phyloP scores from a whole-genome alignment of 37 sponge, comb jelly and placozoan genomes.

The Tethya wilhelma region DNA sequence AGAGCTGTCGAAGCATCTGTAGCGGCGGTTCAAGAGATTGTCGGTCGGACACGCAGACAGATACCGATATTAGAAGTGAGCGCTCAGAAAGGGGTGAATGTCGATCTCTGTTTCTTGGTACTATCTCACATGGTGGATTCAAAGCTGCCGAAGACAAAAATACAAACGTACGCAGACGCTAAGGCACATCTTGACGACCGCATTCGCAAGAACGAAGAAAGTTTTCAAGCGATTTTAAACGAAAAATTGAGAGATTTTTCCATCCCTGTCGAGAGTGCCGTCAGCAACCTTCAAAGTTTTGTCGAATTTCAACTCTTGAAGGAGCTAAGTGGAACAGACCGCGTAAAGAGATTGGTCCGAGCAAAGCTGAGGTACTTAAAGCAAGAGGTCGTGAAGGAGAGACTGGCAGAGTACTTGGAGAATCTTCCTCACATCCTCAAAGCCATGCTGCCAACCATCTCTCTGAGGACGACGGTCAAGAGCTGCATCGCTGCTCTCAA shows the following conservation, averaged over 20 bases:
- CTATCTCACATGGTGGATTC: conserved; percentile 57
- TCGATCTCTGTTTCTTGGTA: conserved; percentile 53
- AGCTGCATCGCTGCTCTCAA: neutral
- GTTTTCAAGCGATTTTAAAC: conserved; percentile 42
- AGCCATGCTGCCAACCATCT: conserved; percentile 28
- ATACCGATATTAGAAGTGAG: conserved; percentile 66
- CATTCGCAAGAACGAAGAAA: conserved; percentile 7
- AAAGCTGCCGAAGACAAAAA: conserved; percentile 21
- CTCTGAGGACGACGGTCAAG: conserved; percentile 3
- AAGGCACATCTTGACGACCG: conserved; percentile 23
- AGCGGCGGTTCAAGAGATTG: conserved; percentile 19
- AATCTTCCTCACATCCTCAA: conserved; percentile 17
- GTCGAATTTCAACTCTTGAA: conserved; percentile 27
- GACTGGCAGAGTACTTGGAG: conserved; percentile 18
- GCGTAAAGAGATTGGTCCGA: conserved; percentile 23
- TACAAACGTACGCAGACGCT: conserved; percentile 36
- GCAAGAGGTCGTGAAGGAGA: conserved; percentile 13
- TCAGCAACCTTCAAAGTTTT: neutral
- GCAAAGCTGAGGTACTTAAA: conserved; percentile 38
- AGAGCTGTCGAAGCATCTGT: neutral
- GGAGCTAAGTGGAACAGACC: conserved; percentile 35
- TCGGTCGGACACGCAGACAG: conserved; percentile 33
- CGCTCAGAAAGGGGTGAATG: conserved; percentile 63
- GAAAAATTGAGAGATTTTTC: conserved; percentile 41
- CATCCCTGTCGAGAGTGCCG: neutral